Evolutionary conservation across 2,113 vertebrate genomes (phyloP), one percentile per base, ranked within the genome.

Genomic region (Struthio camelus): DNA sequence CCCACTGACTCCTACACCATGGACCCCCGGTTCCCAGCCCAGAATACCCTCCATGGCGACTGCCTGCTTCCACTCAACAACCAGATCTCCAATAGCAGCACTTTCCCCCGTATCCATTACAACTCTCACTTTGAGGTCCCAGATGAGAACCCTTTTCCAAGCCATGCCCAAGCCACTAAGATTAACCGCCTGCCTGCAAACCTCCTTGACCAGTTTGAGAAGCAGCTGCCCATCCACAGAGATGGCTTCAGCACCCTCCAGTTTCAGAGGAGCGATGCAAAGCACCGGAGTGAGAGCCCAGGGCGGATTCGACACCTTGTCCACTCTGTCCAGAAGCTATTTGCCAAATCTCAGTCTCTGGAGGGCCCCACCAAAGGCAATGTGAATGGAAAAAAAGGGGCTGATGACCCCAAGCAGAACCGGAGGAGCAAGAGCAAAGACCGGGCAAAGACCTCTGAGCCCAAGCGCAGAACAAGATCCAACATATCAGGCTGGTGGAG

Each of bases 401-500:
- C 95, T 0, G 99, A 99, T 62, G 99, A 99, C 2, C 66, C 98
- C 80, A 99, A 99, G 96, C 98, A 99, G 70, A 98, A 97, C 80
- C 98, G 99, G 53, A 98, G 99, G 87, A 98, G 99, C 97, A 99
- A 99, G 97, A 99, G 99, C 98, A 99, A 99, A 98, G 99, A 99
- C 87, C 98, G 99, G 25, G 98, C 98, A 2, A 99, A 99, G 97
- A 98, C 98, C 6, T 98, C 98, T 0, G 99, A 99, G 95, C 98
- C 99, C 86, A 99, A 99, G 84, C 98, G 99, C 59, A 98, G 99
- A 46, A 99, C 99, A 61, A 98, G 99, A 58, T 99, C 99, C 93
- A 99, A 99, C 98, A 99, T 99, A 98, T 99, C 99, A 0, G 99
- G 99, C 90, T 99, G 99, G 98, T 99, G 99, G 99, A 99, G 99